phyloP scores from a whole-genome alignment of 2,888 invertebrate species.

The Chymomyza amoena region DNA sequence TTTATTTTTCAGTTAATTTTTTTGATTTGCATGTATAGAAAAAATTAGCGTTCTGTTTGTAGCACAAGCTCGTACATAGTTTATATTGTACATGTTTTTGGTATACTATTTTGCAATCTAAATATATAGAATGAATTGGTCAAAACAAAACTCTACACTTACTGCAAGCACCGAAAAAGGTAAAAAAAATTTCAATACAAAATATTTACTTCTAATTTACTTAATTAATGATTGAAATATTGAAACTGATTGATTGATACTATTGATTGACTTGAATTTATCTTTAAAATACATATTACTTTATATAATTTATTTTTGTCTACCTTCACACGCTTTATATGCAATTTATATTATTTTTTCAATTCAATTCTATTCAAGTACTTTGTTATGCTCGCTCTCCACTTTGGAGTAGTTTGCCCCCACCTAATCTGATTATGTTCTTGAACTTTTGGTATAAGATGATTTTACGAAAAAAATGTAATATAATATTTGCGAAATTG shows the following conservation, averaged over 20 bases:
- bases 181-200: constrained; percentile 51
- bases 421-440: too few relatives aligned
- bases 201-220: constrained; percentile 24
- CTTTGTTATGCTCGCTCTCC: not conserved
- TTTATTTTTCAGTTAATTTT: not conserved
- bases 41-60: constrained; percentile 4
- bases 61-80: not conserved
- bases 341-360: constrained; percentile 11
- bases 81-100: not conserved
- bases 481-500: too few relatives aligned
- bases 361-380: constrained; percentile 4
- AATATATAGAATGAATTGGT: constrained; percentile 49
- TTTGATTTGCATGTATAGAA: not conserved
- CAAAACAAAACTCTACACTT: constrained; percentile 73
- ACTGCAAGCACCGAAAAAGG: constrained; percentile 77
- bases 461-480: too few relatives aligned
- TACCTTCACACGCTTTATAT: not conserved
- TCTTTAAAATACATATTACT: constrained; percentile 6
- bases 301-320: constrained; percentile 1
- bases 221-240: constrained; percentile 52
- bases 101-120: not conserved
- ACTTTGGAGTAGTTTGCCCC: not conserved
- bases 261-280: constrained; percentile 15
- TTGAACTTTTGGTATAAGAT: too few relatives aligned
- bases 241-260: constrained; percentile 17